These are phyloP conservation scores for Lasiurus cinereus DNA, from an alignment of 2,113 vertebrate genomes.

Conservation along the genomic window DNA sequence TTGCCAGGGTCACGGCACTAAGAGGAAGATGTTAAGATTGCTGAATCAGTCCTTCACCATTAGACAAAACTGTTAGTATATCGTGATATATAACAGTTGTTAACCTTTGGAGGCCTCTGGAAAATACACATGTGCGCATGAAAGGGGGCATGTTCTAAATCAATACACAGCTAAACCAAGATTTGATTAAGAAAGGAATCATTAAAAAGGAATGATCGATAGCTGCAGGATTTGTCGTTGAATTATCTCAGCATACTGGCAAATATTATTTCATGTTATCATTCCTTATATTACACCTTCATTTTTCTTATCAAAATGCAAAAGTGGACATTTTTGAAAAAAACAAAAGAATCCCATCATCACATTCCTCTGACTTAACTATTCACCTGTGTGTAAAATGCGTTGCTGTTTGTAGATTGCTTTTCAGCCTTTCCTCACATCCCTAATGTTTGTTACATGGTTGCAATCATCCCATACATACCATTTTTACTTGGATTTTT, in stretches of 20 bases:
- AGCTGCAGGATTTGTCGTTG: constrained; percentile 16
- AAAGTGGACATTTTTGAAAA: constrained; percentile 31
- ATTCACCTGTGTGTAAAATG: background rate
- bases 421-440: constrained; percentile 38
- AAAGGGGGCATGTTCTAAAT: constrained; percentile 63
- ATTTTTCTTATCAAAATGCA: constrained; percentile 63
- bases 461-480: background rate
- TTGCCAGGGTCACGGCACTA: constrained; percentile 33
- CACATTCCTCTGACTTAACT: constrained; percentile 3
- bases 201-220: constrained; percentile 59
- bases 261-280: background rate
- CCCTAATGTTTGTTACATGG: background rate
- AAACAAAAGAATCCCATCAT: constrained; percentile 29
- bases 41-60: constrained; percentile 64
- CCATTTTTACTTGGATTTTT: constrained; percentile 51
- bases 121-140: constrained; percentile 58
- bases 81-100: constrained; percentile 65
- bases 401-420: background rate
- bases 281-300: constrained; percentile 1
- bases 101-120: constrained; percentile 62
- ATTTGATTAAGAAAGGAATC: constrained; percentile 59
- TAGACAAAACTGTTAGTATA: constrained; percentile 59
- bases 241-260: constrained; percentile 8
- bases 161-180: constrained; percentile 60
- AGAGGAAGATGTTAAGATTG: constrained; percentile 35